Base-by-base conservation (phyloP, 1,140 invertebrate species). In the Drosophila pectinifera region DNA sequence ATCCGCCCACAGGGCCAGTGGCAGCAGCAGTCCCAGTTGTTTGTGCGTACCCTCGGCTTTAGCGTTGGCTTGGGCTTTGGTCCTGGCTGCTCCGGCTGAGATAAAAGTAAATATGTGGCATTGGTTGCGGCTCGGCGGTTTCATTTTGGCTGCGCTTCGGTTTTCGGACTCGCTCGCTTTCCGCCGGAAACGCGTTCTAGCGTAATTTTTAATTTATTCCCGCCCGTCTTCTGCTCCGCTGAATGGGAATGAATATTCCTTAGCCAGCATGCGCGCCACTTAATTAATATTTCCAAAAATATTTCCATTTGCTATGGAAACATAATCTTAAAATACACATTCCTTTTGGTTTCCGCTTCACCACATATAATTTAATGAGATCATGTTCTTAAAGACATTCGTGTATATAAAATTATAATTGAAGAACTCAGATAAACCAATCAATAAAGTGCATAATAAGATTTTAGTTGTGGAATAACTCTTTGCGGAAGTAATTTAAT, bases 51-150 rank as follows among this genome's bases (percentile, higher is more conserved):
- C 68, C 67, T 70, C 73, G 79, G 69, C 61, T 59, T 43, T 43
- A 38, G 48, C 61, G 54, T 59, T 49, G 55, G 65, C 68, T 73
- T 67, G 65, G 80, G 80, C 77, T 78, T 77, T 84, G 80, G 38
- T 45, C 42, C 39, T 34, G 57, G 73, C 76, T 88, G 73, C 74
- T 73, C 57, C 38, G 39, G 56, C 54, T 72, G 77, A 84, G 84
- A 89, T 89, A 89, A 89, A 89, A 89, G 85, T 89, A 89, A 89
- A 89, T 89, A 89, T 84, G 84, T 89, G 80, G 84, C 80, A 72
- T 74, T 78, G 84, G 83, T 81, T 82, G 78, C 70, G 67, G 79
- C 83, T 64, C 26, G 53, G 55, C 77, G 79, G 73, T 72, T 83
- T 62, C 73, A 77, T 85, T 80, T 84, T 54, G 43, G 48, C 51